Evolutionary conservation across 2,888 invertebrate genomes (phyloP).

Genomic region (Apotomis betuletana): DNA sequence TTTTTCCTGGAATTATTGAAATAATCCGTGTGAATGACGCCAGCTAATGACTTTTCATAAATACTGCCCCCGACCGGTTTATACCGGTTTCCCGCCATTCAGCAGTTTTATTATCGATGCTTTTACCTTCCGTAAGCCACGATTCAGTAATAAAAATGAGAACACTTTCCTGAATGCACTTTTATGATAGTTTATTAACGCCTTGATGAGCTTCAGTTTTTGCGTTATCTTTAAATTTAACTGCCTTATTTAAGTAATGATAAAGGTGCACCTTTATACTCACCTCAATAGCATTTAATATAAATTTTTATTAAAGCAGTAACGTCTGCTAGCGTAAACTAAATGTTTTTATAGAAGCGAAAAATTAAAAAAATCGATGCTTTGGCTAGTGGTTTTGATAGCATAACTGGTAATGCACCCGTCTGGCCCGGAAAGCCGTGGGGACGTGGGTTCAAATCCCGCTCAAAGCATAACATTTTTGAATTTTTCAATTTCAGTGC

Average conservation of each 20-base stretch:
- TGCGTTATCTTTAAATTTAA: neutral
- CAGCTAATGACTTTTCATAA: conserved; percentile 62
- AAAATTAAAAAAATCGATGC: too few species aligned
- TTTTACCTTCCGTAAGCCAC: conserved; percentile 1
- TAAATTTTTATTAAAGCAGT: too few species aligned
- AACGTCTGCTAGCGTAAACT: too few species aligned
- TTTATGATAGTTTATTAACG: neutral
- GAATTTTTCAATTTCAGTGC: too few species aligned
- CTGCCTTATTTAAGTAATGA: neutral
- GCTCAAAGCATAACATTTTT: too few species aligned
- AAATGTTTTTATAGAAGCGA: too few species aligned
- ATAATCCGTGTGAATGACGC: conserved; percentile 69
- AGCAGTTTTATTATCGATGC: conserved; percentile 1
- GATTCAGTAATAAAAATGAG: neutral
- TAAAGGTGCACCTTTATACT: too few species aligned
- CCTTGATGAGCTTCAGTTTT: neutral
- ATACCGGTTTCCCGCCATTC: conserved; percentile 6
- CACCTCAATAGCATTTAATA: too few species aligned
- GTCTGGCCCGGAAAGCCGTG: too few species aligned
- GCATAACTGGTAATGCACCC: too few species aligned
- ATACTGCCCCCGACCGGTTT: conserved; percentile 45
- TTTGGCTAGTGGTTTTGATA: too few species aligned
- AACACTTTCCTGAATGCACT: neutral
- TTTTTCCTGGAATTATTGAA: conserved; percentile 72
- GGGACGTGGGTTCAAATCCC: too few species aligned